A percentile compares a stretch with the other conserved stretches of the same genome.
Evolutionary conservation across 2,113 vertebrate species (phyloP).

Genomic region (Ceyx margarethae): DNA sequence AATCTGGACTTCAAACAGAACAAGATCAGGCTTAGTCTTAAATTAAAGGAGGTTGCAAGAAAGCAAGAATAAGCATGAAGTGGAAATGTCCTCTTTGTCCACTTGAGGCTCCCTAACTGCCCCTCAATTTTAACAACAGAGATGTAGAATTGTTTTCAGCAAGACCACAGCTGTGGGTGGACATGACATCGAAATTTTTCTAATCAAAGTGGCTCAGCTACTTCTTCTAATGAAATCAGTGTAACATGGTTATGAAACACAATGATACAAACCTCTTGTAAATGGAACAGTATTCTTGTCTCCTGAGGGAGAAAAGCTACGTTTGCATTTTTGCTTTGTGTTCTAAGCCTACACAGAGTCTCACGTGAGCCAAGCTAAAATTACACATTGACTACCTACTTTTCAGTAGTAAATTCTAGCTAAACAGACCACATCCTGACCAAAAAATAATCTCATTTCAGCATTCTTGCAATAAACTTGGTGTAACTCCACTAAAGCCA

Average conservation of each 20-base stretch:
- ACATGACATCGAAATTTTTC: neutral
- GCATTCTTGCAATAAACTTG: neutral
- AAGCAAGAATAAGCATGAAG: neutral
- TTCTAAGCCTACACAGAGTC: neutral
- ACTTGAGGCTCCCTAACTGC: neutral
- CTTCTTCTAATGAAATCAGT: neutral
- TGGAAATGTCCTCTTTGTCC: neutral
- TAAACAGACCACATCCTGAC: slow-evolving; percentile 10
- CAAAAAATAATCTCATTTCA: neutral
- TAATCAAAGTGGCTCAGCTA: neutral
- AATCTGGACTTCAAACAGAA: neutral
- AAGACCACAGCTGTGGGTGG: neutral
- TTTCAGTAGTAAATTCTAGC: neutral
- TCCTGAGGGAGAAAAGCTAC: neutral
- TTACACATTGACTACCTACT: neutral
- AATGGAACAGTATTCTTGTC: neutral
- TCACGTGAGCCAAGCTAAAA: neutral
- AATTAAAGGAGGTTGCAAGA: neutral
- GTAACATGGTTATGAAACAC: neutral
- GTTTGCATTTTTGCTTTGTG: neutral
- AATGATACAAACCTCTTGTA: neutral
- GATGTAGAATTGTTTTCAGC: neutral
- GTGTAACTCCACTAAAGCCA: neutral
- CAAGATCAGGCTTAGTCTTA: neutral
- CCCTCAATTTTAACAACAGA: neutral